Conservation (phyloP, 2,113 vertebrate genomes). For the Strix aluco region DNA sequence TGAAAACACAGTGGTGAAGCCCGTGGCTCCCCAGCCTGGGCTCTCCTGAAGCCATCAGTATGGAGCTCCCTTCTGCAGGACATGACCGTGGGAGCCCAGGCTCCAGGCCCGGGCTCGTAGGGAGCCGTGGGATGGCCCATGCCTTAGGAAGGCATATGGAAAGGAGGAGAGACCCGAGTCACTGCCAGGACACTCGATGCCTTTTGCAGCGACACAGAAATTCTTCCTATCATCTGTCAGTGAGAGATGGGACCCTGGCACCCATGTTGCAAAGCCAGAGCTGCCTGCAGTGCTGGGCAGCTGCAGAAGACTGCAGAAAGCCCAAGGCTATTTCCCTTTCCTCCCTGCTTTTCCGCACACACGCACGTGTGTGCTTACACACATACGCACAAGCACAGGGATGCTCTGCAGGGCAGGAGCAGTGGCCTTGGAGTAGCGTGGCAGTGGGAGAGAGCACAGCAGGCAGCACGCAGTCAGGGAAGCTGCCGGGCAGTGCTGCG, state of each 20-base stretch:
- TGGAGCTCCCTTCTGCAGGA: neutral
- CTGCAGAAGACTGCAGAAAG: neutral
- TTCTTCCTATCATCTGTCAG: accelerated
- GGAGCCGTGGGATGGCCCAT: neutral
- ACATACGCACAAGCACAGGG: accelerated
- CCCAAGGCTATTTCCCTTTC: neutral
- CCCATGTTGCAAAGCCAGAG: accelerated
- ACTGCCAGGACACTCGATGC: neutral
- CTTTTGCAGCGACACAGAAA: neutral
- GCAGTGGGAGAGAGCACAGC: neutral
- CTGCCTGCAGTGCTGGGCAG: neutral
- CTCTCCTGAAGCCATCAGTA: neutral
- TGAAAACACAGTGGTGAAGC: neutral
- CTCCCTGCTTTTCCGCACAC: neutral
- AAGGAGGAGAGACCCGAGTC: neutral
- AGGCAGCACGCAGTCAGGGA: neutral
- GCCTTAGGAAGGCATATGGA: neutral
- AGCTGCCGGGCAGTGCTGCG: accelerated
- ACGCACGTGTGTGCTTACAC: accelerated
- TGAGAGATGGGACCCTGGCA: neutral
- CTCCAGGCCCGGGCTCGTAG: neutral
- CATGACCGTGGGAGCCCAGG: too few species aligned
- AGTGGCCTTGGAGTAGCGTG: accelerated
- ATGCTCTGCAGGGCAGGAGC: neutral
- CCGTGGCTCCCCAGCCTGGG: accelerated